These are phyloP conservation scores for Champsocephalus gunnari DNA, from an alignment of 2,797 vertebrate species.

Conservation along the genomic window DNA sequence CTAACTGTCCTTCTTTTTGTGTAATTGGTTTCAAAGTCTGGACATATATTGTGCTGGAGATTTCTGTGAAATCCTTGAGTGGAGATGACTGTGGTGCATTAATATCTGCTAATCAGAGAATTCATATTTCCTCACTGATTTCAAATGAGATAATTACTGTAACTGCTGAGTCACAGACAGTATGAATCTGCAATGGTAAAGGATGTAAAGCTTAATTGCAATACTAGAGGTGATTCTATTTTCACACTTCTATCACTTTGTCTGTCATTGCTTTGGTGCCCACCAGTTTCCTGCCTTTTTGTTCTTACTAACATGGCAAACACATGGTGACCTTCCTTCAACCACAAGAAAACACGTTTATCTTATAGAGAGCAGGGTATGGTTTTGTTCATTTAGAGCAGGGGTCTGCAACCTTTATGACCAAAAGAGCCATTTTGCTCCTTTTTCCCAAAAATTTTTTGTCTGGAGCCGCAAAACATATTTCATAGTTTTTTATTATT, in stretches of 20 bases:
- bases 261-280: background rate
- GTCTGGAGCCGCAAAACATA: too few species aligned
- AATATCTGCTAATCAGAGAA: slow-evolving; percentile 55
- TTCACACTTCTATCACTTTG: background rate
- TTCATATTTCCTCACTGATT: slow-evolving; percentile 39
- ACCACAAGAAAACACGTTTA: background rate
- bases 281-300: background rate
- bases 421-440: too few species aligned
- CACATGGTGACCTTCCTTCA: background rate
- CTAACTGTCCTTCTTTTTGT: background rate
- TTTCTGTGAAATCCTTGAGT: slow-evolving; percentile 40
- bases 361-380: background rate
- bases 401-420: too few species aligned
- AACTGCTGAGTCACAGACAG: slow-evolving; percentile 25
- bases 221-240: background rate
- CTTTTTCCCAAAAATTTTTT: too few species aligned
- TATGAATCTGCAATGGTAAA: slow-evolving; percentile 1
- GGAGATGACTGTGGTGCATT: slow-evolving; percentile 47
- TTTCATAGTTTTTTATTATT: too few species aligned
- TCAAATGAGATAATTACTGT: slow-evolving; percentile 52
- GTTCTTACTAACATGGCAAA: background rate
- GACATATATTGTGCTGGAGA: slow-evolving; percentile 31
- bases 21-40: slow-evolving; percentile 22
- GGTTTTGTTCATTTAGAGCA: background rate
- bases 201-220: background rate